phyloP scores from a whole-genome alignment of 2,888 invertebrate species.

The Bimastos eiseni region DNA sequence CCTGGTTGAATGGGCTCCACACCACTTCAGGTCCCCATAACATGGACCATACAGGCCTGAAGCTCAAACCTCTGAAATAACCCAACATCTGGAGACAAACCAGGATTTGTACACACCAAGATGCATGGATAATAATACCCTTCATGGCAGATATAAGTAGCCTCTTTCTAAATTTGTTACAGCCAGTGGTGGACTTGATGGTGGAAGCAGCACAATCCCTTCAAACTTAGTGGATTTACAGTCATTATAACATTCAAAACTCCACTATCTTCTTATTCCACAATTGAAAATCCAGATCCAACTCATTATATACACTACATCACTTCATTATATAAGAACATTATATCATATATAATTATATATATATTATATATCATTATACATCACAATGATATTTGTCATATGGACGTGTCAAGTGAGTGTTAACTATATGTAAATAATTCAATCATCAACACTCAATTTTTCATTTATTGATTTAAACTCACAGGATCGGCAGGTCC shows the following conservation, averaged over 20 bases:
- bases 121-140: not conserved
- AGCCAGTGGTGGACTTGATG: too few relatives aligned
- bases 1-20: not conserved
- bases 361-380: too few relatives aligned
- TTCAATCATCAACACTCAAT: not conserved
- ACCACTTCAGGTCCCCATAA: not conserved
- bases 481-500: slow-evolving; percentile 87
- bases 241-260: not conserved
- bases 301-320: not conserved
- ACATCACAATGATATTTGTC: too few relatives aligned
- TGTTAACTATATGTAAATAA: not conserved
- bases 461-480: not conserved
- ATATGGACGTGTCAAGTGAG: not conserved
- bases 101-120: not conserved
- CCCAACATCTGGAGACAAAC: too few relatives aligned
- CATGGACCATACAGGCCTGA: not conserved
- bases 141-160: too few relatives aligned
- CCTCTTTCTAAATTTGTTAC: too few relatives aligned
- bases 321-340: too few relatives aligned
- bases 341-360: too few relatives aligned
- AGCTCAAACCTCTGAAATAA: not conserved
- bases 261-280: not conserved
- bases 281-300: not conserved
- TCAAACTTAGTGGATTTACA: not conserved
- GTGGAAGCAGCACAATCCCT: not conserved